Conservation (phyloP, 2,797 vertebrate genomes). For the Poecilia gillii region DNA sequence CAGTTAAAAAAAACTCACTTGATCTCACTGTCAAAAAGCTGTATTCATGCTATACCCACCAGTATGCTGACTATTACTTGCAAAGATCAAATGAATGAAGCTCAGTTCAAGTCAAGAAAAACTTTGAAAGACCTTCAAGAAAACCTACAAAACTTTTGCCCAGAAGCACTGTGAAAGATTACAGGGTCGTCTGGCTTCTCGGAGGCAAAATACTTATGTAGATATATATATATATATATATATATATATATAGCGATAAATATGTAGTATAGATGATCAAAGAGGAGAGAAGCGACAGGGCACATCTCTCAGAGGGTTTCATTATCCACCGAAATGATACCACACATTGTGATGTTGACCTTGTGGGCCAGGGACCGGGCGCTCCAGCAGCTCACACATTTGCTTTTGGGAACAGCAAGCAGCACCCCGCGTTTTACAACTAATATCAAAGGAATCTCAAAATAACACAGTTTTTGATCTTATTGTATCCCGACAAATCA, state of each 20-base stretch:
- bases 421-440: constrained; percentile 19
- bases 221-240: neutral
- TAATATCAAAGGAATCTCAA: constrained; percentile 45
- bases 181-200: neutral
- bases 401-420: constrained; percentile 37
- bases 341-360: constrained; percentile 69
- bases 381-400: constrained; percentile 41
- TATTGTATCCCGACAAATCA: neutral
- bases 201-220: neutral
- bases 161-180: neutral
- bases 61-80: neutral
- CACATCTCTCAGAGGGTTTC: constrained; percentile 72
- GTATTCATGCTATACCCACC: neutral
- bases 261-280: constrained; percentile 31
- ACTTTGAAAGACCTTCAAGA: neutral
- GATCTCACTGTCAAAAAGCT: neutral
- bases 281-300: constrained; percentile 32
- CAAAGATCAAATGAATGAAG: neutral
- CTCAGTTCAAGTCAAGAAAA: neutral
- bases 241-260: neutral
- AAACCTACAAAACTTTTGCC: neutral
- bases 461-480: constrained; percentile 31
- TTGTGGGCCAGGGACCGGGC: constrained; percentile 29
- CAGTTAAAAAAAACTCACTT: neutral
- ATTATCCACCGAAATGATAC: constrained; percentile 74